phyloP scores from a whole-genome alignment of 2,888 invertebrate genomes.

The Oscheius sp. region DNA sequence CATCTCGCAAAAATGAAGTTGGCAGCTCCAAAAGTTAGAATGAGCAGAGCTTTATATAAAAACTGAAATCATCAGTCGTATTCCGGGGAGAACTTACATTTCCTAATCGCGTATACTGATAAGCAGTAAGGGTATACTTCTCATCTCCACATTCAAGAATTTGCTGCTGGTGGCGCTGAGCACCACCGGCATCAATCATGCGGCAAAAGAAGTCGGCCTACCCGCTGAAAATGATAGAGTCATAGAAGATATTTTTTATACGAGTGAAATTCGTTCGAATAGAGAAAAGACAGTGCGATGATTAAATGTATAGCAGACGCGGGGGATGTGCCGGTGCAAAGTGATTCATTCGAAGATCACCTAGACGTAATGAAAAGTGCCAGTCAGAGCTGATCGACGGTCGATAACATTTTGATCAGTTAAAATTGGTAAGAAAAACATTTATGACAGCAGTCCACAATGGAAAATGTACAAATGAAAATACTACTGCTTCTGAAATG shows the following conservation, averaged over 20 bases:
- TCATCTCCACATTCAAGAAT: conserved; percentile 52
- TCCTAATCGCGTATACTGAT: conserved; percentile 32
- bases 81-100: conserved; percentile 28
- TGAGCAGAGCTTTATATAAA: conserved; percentile 43
- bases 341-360: not conserved
- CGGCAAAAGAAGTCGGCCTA: conserved; percentile 22
- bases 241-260: no score
- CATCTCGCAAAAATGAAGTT: conserved; percentile 68
- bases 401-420: not conserved
- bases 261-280: not conserved
- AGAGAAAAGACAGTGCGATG: not conserved
- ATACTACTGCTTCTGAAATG: no score
- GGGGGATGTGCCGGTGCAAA: not conserved
- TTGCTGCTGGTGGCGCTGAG: conserved; percentile 50
- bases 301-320: not conserved
- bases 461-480: no score
- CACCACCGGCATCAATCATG: conserved; percentile 57
- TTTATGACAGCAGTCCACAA: no score
- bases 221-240: conserved; percentile 15
- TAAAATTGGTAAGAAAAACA: not conserved
- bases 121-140: conserved; percentile 40
- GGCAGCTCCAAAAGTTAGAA: conserved; percentile 61
- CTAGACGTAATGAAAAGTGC: not conserved
- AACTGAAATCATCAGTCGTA: conserved; percentile 32
- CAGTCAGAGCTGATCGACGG: no score